Base-by-base conservation (phyloP, 2,888 invertebrate genomes). In the Patella ulyssiponensis region DNA sequence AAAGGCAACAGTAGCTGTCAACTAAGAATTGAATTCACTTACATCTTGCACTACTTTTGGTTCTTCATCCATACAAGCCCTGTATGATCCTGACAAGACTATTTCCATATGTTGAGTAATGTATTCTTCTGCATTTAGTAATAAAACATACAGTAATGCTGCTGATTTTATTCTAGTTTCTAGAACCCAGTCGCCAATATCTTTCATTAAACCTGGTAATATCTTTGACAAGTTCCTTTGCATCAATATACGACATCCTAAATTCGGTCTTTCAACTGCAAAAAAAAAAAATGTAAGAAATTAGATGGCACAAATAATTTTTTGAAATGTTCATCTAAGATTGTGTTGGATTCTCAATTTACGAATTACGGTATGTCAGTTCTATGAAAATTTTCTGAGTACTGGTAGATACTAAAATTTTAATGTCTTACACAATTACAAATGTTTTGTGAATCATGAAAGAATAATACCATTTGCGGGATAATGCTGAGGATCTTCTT, bases 171-270 rank as follows among this genome's bases (percentile, higher is more conserved):
- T 92, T 73, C 95, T 92, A 0, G 94, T 94, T 79, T 93, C 93
- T 0, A 93, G 93, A 86, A 95, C 94, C 96, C 96, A 97, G 83
- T 96, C 95, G 0, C 93, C 93, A 86, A 97, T 93, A 90, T 97
- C 97, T 88, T 91, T 92, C 71, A 93, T 92, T 83, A 97, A 93
- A 64, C 95, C 95, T 33, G 94, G 94, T 15, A 96, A 92, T 81
- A 97, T 94, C 83, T 90, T 89, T 54, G 94, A 94, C 81, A 96
- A 93, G 88, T 96, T 95, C 78, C 94, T 94, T 87, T 95, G 95
- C 0, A 96, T 95, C 73, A 98, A 92, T 2, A 93, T 93, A 12
- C 97, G 94, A 89, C 98, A 98, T 0, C 97, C 97, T 27, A 97
- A 93, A 87, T 96, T 96, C 0, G 97, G 97, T n/a, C 97, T 93